Percentiles rank a stretch among this genome's conserved stretches.
Conservation (phyloP, 2,113 vertebrate species). For the Microtus oregoni region DNA sequence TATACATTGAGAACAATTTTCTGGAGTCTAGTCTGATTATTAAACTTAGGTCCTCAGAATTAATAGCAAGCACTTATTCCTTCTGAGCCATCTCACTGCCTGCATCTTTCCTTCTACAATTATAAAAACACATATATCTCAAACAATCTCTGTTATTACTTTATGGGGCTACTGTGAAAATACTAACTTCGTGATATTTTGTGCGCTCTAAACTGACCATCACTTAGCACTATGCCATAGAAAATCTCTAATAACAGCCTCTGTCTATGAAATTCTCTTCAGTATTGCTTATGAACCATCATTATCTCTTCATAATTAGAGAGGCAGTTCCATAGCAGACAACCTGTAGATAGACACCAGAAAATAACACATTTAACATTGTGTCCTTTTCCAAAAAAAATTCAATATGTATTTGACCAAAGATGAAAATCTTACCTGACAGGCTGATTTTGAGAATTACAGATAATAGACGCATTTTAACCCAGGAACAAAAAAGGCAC, state of each 20-base stretch:
- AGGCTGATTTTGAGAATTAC: neutral
- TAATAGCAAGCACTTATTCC: neutral
- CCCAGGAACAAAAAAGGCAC: neutral
- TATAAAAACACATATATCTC: neutral
- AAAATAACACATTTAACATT: neutral
- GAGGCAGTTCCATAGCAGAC: neutral
- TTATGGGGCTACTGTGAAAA: neutral
- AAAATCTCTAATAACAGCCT: neutral
- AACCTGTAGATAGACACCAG: neutral
- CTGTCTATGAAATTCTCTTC: neutral
- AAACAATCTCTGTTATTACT: neutral
- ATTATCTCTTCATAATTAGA: neutral
- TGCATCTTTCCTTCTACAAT: neutral
- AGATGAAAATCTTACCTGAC: neutral
- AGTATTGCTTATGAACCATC: neutral
- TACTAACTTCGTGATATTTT: neutral
- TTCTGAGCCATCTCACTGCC: neutral
- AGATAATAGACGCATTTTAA: neutral
- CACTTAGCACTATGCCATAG: neutral
- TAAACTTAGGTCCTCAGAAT: neutral
- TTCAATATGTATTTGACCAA: neutral
- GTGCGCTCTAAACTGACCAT: neutral
- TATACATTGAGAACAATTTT: neutral
- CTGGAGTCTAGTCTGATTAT: neutral
- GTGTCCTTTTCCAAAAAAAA: neutral